A percentile compares a stretch with the other conserved stretches of the same genome.
phyloP scores from a whole-genome alignment of 2,797 vertebrate species.

The Pseudopleuronectes americanus region DNA sequence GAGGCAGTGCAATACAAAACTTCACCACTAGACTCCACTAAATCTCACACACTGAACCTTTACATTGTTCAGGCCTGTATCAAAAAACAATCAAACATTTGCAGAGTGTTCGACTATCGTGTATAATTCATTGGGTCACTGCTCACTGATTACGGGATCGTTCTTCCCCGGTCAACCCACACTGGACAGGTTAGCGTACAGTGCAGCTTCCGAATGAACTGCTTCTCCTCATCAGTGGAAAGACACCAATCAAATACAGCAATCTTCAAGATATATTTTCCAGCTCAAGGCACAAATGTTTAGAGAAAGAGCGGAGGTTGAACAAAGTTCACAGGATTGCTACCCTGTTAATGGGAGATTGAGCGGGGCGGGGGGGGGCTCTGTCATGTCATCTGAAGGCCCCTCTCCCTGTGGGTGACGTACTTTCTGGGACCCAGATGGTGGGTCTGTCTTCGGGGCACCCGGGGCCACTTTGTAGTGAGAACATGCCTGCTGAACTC shows the following conservation, averaged over 20 bases:
- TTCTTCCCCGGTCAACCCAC: conserved; percentile 51
- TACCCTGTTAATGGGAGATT: conserved; percentile 62
- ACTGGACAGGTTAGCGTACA: conserved; percentile 51
- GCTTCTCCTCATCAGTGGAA: conserved; percentile 44
- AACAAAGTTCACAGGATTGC: conserved; percentile 66
- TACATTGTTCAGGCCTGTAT: too few relatives aligned
- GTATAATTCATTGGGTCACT: background rate
- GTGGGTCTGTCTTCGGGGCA: conserved; percentile 73
- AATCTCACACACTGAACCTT: background rate
- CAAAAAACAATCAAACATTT: background rate
- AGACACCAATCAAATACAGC: conserved; percentile 29
- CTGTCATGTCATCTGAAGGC: conserved; percentile 56
- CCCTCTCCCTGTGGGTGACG: conserved; percentile 64
- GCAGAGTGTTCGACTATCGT: background rate
- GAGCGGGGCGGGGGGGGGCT: conserved; percentile 43
- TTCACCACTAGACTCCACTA: background rate
- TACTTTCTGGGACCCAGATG: conserved; percentile 71
- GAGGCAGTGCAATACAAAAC: background rate
- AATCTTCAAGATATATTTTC: conserved; percentile 47
- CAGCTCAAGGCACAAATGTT: conserved; percentile 60
- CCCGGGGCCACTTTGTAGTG: conserved; percentile 71
- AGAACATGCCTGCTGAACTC: conserved; percentile 59
- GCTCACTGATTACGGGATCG: conserved; percentile 7
- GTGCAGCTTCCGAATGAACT: conserved; percentile 35
- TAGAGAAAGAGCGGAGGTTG: conserved; percentile 65